Conservation (phyloP, 2,888 invertebrate genomes). For the Brachyopa scutellaris region DNA sequence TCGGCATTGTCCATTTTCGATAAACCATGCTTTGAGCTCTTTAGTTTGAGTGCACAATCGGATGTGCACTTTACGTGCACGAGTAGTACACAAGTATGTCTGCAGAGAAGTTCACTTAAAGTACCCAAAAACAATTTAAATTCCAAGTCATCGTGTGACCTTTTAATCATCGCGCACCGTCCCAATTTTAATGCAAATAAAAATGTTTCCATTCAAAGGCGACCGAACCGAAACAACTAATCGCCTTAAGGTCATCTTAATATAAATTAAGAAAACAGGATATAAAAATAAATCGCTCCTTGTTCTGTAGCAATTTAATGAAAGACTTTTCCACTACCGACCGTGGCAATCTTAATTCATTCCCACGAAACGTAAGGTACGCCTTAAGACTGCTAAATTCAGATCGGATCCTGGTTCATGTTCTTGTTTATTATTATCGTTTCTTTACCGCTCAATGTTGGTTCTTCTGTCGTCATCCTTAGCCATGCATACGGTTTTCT, state of each 20-base stretch:
- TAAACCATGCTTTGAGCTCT: too few relatives aligned
- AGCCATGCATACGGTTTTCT: background rate
- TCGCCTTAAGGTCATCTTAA: constrained; percentile 20
- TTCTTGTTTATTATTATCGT: constrained; percentile 17
- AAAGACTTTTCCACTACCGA: background rate
- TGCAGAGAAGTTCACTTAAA: too few relatives aligned
- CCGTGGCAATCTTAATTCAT: background rate
- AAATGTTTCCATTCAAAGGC: background rate
- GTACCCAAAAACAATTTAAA: too few relatives aligned
- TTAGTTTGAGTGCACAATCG: background rate
- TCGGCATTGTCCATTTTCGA: too few relatives aligned
- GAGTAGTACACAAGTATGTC: too few relatives aligned
- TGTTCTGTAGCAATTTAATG: background rate
- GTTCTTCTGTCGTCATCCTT: background rate
- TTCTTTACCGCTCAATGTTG: background rate
- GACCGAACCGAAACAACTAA: background rate
- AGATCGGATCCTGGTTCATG: background rate
- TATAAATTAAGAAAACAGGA: constrained; percentile 28
- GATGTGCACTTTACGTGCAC: too few relatives aligned
- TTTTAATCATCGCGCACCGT: background rate
- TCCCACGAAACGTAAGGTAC: background rate
- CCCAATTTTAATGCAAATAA: constrained; percentile 4
- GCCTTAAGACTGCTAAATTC: background rate
- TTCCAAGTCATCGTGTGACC: background rate
- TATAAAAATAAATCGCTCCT: constrained; percentile 18